Conservation (phyloP, 2,113 vertebrate genomes). For the Nyctereutes procyonoides region DNA sequence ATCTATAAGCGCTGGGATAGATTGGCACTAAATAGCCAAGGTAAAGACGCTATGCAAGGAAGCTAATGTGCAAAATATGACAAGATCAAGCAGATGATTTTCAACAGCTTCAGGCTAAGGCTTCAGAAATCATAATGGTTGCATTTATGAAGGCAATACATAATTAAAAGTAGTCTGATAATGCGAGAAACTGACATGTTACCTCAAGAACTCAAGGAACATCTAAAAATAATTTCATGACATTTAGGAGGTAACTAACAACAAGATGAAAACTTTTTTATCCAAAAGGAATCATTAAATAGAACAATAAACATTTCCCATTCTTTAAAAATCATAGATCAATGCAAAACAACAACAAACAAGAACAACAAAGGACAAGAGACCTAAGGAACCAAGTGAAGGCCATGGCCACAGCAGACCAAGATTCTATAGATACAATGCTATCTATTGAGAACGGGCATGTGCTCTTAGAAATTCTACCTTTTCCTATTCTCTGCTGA, state of each 20-base stretch:
- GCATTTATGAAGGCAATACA: slow-evolving; percentile 64
- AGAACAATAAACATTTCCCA: slow-evolving; percentile 13
- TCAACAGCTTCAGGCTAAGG: slow-evolving; percentile 62
- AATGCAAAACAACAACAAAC: background rate
- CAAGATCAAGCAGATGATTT: slow-evolving; percentile 70
- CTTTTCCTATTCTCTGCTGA: slow-evolving; percentile 36
- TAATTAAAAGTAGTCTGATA: slow-evolving; percentile 71
- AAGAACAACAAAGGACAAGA: background rate
- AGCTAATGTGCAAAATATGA: slow-evolving; percentile 58
- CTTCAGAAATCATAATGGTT: slow-evolving; percentile 67
- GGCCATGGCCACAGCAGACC: background rate
- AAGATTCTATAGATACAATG: background rate
- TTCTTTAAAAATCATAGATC: slow-evolving; percentile 27
- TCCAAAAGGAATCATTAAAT: slow-evolving; percentile 39
- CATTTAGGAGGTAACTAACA: slow-evolving; percentile 52
- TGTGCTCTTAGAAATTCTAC: background rate
- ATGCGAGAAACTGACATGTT: slow-evolving; percentile 49
- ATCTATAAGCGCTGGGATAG: slow-evolving; percentile 4
- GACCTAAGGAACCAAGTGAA: slow-evolving; percentile 4
- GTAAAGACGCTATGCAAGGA: slow-evolving; percentile 50
- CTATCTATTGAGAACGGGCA: background rate
- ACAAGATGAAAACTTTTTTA: slow-evolving; percentile 47
- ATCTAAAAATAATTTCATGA: slow-evolving; percentile 62
- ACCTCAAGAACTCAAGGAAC: slow-evolving; percentile 48
- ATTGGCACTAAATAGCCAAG: slow-evolving; percentile 30